Evolutionary conservation across 1,140 invertebrate genomes (phyloP).

Genomic region (Bradynema listronoti): DNA sequence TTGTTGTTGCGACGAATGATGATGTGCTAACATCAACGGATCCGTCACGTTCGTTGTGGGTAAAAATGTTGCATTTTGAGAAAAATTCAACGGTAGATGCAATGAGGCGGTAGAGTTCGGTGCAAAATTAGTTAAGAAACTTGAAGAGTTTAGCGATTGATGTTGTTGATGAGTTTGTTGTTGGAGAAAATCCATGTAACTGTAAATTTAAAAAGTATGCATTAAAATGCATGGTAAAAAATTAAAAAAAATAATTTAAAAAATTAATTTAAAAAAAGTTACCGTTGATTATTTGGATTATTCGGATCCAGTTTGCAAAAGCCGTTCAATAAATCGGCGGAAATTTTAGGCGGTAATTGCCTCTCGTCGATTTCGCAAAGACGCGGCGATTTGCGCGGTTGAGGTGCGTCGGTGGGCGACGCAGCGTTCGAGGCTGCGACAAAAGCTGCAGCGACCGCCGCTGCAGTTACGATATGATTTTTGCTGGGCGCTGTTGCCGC

Average conservation of each 20-base stretch:
- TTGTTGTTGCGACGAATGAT: not conserved
- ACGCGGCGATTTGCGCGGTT: not conserved
- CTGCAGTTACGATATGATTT: not conserved
- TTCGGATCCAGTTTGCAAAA: not conserved
- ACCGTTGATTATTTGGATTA: not conserved
- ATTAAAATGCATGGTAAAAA: not conserved
- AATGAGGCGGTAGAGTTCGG: no score
- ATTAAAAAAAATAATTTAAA: not conserved
- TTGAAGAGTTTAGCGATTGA: no score
- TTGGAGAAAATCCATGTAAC: not conserved
- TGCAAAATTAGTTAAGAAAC: no score
- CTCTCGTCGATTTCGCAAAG: not conserved
- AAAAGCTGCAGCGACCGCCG: not conserved
- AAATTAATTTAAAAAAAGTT: not conserved
- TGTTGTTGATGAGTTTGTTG: no score
- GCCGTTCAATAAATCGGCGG: not conserved
- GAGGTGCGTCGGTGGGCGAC: not conserved
- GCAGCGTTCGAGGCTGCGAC: not conserved
- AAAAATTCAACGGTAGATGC: no score
- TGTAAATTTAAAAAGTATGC: not conserved
- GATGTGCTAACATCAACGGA: constrained; percentile 1
- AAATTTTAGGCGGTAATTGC: not conserved
- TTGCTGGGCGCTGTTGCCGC: not conserved
- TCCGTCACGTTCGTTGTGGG: not conserved
- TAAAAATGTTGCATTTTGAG: no score